These are phyloP conservation scores for Lomographa bimaculata DNA, from an alignment of 2,888 invertebrate species.

Conservation along the genomic window DNA sequence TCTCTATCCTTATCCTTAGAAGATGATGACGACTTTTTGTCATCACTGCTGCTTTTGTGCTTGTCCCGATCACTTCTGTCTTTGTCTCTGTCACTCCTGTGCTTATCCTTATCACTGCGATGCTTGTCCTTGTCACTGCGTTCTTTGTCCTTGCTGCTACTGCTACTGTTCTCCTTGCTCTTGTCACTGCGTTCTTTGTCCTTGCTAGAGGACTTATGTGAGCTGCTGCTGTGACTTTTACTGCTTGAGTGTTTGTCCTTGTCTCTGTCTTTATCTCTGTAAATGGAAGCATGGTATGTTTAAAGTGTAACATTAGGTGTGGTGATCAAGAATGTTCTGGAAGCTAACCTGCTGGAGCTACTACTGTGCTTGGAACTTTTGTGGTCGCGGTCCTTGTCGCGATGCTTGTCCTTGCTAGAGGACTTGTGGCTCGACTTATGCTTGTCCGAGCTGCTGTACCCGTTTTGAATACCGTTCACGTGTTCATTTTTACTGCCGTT, in stretches of 20 bases:
- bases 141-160: slow-evolving; percentile 57
- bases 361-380: slow-evolving; percentile 79
- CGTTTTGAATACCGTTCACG: slow-evolving; percentile 92
- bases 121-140: slow-evolving; percentile 53
- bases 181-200: slow-evolving; percentile 75
- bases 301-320: slow-evolving; percentile 19
- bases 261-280: slow-evolving; percentile 80
- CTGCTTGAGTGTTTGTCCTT: slow-evolving; percentile 81
- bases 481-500: slow-evolving; percentile 84
- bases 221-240: slow-evolving; percentile 82
- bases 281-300: slow-evolving; percentile 30
- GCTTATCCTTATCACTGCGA: slow-evolving; percentile 59
- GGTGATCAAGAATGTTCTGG: slow-evolving; percentile 57
- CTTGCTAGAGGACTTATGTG: slow-evolving; percentile 79
- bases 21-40: slow-evolving; percentile 63
- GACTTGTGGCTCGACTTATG: slow-evolving; percentile 86
- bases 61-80: slow-evolving; percentile 55
- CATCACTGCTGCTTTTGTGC: slow-evolving; percentile 54
- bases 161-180: slow-evolving; percentile 53
- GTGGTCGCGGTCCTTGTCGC: slow-evolving; percentile 86
- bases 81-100: slow-evolving; percentile 72
- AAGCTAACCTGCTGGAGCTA: slow-evolving; percentile 77
- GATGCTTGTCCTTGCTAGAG: slow-evolving; percentile 87
- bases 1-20: slow-evolving; percentile 47
- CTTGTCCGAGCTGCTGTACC: slow-evolving; percentile 84